Conservation (phyloP, 2,888 invertebrate species). For the Cheilosia vulpina region DNA sequence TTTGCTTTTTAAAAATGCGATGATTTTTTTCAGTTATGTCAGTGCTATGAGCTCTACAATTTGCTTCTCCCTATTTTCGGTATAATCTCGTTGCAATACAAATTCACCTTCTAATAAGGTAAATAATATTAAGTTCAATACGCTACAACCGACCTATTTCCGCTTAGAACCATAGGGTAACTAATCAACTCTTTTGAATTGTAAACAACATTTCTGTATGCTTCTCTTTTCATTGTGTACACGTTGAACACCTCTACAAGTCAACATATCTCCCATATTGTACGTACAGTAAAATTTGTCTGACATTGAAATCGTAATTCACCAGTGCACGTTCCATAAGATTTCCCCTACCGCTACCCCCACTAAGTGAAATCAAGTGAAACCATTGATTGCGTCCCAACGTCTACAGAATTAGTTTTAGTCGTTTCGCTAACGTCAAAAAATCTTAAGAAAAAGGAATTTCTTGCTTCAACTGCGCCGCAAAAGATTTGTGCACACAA, state of each 20-base stretch:
- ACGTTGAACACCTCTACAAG: slow-evolving; percentile 5
- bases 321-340: neutral
- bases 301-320: slow-evolving; percentile 27
- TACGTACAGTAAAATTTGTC: neutral
- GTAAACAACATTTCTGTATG: neutral
- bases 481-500: slow-evolving; percentile 12
- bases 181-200: neutral
- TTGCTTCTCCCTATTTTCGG: too few species aligned
- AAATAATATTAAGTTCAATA: too few species aligned
- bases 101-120: too few species aligned
- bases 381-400: slow-evolving; percentile 18
- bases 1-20: too few species aligned
- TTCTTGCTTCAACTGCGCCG: slow-evolving; percentile 3
- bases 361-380: slow-evolving; percentile 1
- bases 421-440: slow-evolving; percentile 11
- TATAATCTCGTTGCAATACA: too few species aligned
- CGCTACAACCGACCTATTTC: too few species aligned
- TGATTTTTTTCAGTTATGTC: too few species aligned
- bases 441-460: neutral
- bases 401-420: neutral
- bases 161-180: too few species aligned
- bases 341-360: neutral
- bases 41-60: too few species aligned
- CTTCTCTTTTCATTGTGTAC: slow-evolving; percentile 2
- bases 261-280: slow-evolving; percentile 2